Base-by-base conservation (phyloP, 2,113 vertebrate species). In the Poeciliopsis retropinna region DNA sequence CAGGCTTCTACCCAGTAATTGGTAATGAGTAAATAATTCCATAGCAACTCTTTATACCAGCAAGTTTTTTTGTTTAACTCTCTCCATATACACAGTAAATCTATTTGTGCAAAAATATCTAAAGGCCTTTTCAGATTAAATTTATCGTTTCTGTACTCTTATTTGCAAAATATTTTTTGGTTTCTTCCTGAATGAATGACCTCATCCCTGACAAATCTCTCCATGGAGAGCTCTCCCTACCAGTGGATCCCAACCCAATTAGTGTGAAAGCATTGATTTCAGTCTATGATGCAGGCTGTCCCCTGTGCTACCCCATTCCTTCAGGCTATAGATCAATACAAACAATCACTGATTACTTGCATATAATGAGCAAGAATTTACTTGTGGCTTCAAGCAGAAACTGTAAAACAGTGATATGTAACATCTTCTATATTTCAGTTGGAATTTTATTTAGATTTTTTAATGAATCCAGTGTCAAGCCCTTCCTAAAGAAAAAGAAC, bases 241-340 rank as follows among this genome's bases (percentile, higher is more conserved):
- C 25, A 64, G 74, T 73, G 75, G 75, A 13, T 84, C 80, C 70
- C 73, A 73, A 63, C 69, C 84, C 76, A 88, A 86, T 92, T 86
- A 86, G 84, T 75, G 67, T 66, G 72, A 89, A 67, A 81, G 81
- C 62, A 90, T 88, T 80, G 84, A 90, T 89, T 84, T 19, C 1
- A 63, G 63, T 64, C 72, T 74, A 73, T 73, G 54, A 74, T 27
- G 66, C 10, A 6, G 67, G 61, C 39, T 69, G 67, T 79, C 79
- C 77, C 54, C 10, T 0, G 47, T 78, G 75, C 67, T 78, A 67
- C 41, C 60, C 62, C 29, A 62, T 72, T 86, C 74, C 79, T 84
- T 78, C 30, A 70, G 82, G 41, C 71, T 68, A 22, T 41, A 22
- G 67, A 89, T 89, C 87, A 80, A 85, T 87, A 78, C 77, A 89